A percentile compares a stretch with the other conserved stretches of the same genome.
Evolutionary conservation across 2,888 invertebrate genomes (phyloP).

Genomic region (Drosophila ustulata): DNA sequence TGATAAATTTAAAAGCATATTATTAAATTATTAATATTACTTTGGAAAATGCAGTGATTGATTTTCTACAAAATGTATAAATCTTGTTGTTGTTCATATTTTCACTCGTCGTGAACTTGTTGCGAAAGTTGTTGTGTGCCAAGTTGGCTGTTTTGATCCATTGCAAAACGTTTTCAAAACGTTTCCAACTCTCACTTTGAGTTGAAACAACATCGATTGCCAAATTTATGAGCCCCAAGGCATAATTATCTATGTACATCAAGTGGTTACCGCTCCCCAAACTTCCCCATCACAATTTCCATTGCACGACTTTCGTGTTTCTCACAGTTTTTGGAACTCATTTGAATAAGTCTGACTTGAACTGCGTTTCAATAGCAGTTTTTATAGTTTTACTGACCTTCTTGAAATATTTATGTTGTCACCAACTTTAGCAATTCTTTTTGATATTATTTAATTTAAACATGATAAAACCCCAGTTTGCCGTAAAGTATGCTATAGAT

Average conservation of each 20-base stretch:
- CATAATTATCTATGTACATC: constrained; percentile 23
- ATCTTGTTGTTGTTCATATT: constrained; percentile 15
- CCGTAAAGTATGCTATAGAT: constrained; percentile 40
- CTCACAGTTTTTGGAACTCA: constrained; percentile 5
- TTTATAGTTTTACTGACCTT: neutral
- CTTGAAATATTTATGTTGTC: neutral
- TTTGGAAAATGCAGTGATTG: constrained; percentile 2
- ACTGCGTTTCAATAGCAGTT: neutral
- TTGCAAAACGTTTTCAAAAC: constrained; percentile 59
- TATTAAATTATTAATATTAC: neutral
- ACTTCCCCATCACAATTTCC: constrained; percentile 7
- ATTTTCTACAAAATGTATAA: constrained; percentile 17
- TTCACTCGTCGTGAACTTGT: constrained; percentile 57
- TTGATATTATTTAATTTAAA: neutral
- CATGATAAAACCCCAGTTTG: neutral
- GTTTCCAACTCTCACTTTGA: constrained; percentile 32
- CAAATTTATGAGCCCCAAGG: constrained; percentile 25
- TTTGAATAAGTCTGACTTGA: constrained; percentile 1
- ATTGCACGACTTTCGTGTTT: constrained; percentile 24
- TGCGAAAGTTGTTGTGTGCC: constrained; percentile 73
- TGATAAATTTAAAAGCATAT: neutral
- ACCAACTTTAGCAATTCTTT: neutral
- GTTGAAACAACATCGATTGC: constrained; percentile 28
- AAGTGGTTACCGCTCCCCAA: neutral
- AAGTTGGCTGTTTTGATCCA: constrained; percentile 45